Evolutionary conservation across 2,113 vertebrate genomes (phyloP).

Genomic region (Lasiurus cinereus): DNA sequence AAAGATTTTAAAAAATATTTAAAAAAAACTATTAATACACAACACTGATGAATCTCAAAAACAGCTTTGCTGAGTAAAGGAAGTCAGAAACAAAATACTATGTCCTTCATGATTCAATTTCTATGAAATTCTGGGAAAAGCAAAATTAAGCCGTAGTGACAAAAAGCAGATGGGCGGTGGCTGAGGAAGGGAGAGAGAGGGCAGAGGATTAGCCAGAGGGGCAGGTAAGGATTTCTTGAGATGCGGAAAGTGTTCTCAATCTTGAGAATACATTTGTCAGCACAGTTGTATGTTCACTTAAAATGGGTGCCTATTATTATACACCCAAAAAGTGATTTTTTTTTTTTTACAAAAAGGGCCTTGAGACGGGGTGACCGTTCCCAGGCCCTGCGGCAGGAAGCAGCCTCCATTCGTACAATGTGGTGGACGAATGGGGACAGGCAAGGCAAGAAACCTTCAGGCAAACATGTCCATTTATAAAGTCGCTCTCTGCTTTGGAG

Average conservation of each 20-base stretch:
- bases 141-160: background rate
- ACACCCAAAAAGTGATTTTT: background rate
- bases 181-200: background rate
- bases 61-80: background rate
- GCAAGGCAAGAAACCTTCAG: background rate
- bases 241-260: background rate
- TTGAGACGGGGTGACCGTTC: background rate
- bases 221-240: background rate
- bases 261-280: background rate
- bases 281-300: background rate
- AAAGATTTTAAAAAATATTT: too few species aligned
- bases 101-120: background rate
- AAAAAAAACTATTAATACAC: background rate
- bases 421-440: background rate
- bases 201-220: background rate
- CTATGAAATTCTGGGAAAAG: background rate
- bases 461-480: background rate
- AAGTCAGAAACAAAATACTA: background rate
- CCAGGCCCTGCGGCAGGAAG: background rate
- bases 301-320: background rate
- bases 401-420: background rate
- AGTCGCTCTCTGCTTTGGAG: background rate
- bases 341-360: background rate
- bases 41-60: background rate
- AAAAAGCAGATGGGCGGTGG: background rate